These are phyloP conservation scores for Periophthalmodon schlosseri DNA, from an alignment of 2,113 vertebrate species.

Conservation along the genomic window DNA sequence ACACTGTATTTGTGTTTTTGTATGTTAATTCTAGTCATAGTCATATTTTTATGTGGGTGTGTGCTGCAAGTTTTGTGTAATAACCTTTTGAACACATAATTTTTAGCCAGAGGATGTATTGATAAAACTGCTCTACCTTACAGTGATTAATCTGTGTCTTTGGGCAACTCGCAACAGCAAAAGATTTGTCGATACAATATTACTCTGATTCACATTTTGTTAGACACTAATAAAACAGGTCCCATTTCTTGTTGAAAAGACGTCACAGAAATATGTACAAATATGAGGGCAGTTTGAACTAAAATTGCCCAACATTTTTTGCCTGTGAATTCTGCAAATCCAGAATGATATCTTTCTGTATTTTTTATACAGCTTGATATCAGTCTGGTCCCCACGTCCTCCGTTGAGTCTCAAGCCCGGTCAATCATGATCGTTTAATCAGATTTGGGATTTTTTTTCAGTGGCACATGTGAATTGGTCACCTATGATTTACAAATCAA, in stretches of 20 bases:
- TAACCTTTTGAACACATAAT: slow-evolving; percentile 22
- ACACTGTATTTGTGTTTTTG: not conserved
- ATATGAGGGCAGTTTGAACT: no score
- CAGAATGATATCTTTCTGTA: no score
- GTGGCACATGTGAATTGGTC: no score
- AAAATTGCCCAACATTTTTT: no score
- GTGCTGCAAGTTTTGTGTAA: slow-evolving; percentile 28
- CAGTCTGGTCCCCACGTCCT: no score
- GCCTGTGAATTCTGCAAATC: no score
- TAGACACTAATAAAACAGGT: not conserved
- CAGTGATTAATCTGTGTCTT: slow-evolving; percentile 21
- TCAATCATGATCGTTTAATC: no score
- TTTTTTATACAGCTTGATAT: no score
- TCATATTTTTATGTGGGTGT: slow-evolving; percentile 8
- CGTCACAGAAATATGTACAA: not conserved
- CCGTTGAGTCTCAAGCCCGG: no score
- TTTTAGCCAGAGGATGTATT: slow-evolving; percentile 7
- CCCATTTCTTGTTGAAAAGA: not conserved
- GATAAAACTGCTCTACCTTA: slow-evolving; percentile 4
- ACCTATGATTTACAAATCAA: no score
- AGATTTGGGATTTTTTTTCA: no score
- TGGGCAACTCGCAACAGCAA: slow-evolving; percentile 3
- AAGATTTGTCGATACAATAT: slow-evolving; percentile 1
- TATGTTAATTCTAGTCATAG: not conserved
- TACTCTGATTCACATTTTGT: slow-evolving; percentile 6